Evolutionary conservation across 2,113 vertebrate genomes (phyloP), one percentile per base, ranked within the genome.

Genomic region (Stomatorhinus ivindoensis): DNA sequence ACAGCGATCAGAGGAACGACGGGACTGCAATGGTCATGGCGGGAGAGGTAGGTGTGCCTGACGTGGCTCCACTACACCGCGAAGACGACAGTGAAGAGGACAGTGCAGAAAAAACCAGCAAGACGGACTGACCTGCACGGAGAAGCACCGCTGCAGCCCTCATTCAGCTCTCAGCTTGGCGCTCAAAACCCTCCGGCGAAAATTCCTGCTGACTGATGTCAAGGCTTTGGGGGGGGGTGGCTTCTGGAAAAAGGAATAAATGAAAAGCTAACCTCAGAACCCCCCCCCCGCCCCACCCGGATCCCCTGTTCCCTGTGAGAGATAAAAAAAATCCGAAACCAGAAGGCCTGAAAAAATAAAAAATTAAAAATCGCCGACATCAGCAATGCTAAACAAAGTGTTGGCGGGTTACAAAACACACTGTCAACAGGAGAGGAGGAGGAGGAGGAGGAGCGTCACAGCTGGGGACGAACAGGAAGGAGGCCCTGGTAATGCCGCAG

Each of bases 401-500:
- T 88, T 35, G 27, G 48, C 53, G 69, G 76, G 31, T 76, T 51
- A 89, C 24, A 83, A 58, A 83, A 80, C 35, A 90, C 48, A 65
- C 53, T 90, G 73, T 55, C 87, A 88, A 73, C 80, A 55, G 24
- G 61, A 21, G 86, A 53, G 53, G 53, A 73, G 65, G 17, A 46
- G 89, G 31, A 27, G 58, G 46, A 35, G 89, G 31, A 90, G 53
- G 51, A 88, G 51, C 35, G 50, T n/a, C 86, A 21, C 11, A 46
- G 86, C 31, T 65, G 48, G 87, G 88, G 61, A 42, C 69, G 31
- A 73, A 76, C 19, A 88, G 42, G 90, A 65, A 90, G 69, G 48
- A 88, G 80, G n/a, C 24, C 42, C 51, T 3, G 44, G 21, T 24
- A 39, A 69, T 46, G 48, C 69, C 69, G 31, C 31, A 87, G 24